Conservation (phyloP, 2,113 vertebrate genomes). For the Eulemur rufifrons region DNA sequence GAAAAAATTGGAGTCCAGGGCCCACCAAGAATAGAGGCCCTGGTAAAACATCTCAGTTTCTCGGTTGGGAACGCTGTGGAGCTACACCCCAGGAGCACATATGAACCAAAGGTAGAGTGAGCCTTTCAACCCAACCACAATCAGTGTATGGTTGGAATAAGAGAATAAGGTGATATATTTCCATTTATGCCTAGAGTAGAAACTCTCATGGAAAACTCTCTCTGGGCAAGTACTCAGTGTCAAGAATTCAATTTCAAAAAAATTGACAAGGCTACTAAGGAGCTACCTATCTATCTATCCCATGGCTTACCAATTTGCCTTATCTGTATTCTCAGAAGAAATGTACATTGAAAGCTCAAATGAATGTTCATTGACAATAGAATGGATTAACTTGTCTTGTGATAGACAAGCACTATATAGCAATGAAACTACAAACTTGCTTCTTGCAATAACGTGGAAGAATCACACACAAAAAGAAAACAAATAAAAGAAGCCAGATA, state of each 20-base stretch:
- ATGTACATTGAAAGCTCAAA: background rate
- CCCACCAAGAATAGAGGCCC: background rate
- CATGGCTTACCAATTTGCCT: background rate
- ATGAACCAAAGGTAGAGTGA: background rate
- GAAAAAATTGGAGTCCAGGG: background rate
- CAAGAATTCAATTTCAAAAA: background rate
- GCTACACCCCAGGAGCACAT: background rate
- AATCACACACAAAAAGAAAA: background rate
- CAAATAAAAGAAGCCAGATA: background rate
- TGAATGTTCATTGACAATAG: too few species aligned
- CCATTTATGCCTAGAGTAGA: background rate
- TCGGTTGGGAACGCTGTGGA: background rate
- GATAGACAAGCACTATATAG: background rate
- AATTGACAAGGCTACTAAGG: background rate
- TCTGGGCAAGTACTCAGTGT: background rate
- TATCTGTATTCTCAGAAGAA: background rate
- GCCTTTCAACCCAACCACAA: background rate
- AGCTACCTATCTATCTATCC: background rate
- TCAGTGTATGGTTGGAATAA: background rate
- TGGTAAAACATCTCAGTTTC: background rate
- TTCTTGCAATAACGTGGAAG: background rate
- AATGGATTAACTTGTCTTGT: background rate
- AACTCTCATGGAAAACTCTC: background rate
- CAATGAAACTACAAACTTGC: background rate
- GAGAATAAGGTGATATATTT: background rate